Percentiles rank a stretch among this genome's conserved stretches.
Conservation (phyloP, 2,888 invertebrate genomes). For the Dusona sp. region DNA sequence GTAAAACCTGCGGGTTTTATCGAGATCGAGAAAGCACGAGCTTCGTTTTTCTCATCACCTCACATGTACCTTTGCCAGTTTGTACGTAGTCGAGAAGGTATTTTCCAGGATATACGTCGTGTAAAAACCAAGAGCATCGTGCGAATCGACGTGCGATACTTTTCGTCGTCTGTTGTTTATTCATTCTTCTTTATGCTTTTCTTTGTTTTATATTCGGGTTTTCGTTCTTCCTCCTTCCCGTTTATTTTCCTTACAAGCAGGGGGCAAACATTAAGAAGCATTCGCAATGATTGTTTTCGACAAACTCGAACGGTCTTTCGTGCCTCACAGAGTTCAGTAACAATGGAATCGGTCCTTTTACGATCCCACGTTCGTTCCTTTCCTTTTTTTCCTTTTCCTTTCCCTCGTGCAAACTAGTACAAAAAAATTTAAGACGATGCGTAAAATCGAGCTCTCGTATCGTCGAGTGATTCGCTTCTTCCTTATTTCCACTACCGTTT, state of each 20-base stretch:
- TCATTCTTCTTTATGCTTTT: slow-evolving; percentile 9
- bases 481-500: background rate
- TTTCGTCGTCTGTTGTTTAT: slow-evolving; percentile 37
- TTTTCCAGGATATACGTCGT: slow-evolving; percentile 26
- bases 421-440: background rate
- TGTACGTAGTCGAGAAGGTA: slow-evolving; percentile 22
- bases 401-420: background rate
- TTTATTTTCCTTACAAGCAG: background rate
- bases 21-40: slow-evolving; percentile 28
- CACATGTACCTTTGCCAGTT: slow-evolving; percentile 4
- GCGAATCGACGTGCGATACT: slow-evolving; percentile 49
- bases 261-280: slow-evolving; percentile 42
- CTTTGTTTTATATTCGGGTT: background rate
- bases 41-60: background rate
- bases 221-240: background rate
- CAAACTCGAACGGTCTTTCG: slow-evolving; percentile 2
- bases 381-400: background rate
- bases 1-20: slow-evolving; percentile 58
- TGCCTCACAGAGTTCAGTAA: slow-evolving; percentile 31
- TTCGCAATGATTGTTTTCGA: slow-evolving; percentile 55
- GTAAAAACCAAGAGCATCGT: slow-evolving; percentile 44
- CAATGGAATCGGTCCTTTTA: slow-evolving; percentile 31
- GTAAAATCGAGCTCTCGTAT: background rate
- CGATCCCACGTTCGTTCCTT: background rate
- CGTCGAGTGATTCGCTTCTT: background rate